A percentile compares a stretch with the other conserved stretches of the same genome.
Evolutionary conservation across 2,113 vertebrate species (phyloP).

Genomic region (Zosterops lateralis): DNA sequence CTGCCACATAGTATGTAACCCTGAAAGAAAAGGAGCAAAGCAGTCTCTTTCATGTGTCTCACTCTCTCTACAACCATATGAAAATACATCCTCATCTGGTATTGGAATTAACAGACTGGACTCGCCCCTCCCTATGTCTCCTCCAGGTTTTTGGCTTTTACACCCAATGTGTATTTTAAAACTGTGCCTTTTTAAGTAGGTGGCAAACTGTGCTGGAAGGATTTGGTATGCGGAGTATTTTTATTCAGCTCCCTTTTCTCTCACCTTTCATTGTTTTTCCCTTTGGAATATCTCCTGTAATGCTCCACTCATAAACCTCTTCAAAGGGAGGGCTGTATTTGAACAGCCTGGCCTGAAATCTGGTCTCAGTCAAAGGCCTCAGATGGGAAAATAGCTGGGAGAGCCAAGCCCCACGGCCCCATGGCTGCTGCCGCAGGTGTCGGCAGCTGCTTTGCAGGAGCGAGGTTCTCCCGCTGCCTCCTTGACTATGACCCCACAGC

Average conservation of each 20-base stretch:
- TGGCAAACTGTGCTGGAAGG: constrained; percentile 59
- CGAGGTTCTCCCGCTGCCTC: not conserved
- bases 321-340: constrained; percentile 16
- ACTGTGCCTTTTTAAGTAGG: constrained; percentile 59
- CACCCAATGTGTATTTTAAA: constrained; percentile 57
- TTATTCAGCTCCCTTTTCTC: constrained; percentile 54
- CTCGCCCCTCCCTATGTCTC: not conserved
- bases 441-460: not conserved
- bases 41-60: constrained; percentile 47
- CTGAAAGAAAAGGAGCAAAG: constrained; percentile 46
- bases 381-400: constrained; percentile 54
- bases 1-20: constrained; percentile 60
- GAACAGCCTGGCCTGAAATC: constrained; percentile 54
- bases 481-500: not conserved
- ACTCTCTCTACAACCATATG: not conserved
- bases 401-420: constrained; percentile 16
- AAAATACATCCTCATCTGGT: constrained; percentile 66
- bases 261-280: constrained; percentile 61
- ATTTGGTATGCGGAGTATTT: constrained; percentile 34
- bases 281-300: constrained; percentile 62
- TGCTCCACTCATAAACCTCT: constrained; percentile 61
- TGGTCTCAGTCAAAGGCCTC: constrained; percentile 57
- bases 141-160: constrained; percentile 47
- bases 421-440: constrained; percentile 41
- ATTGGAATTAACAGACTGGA: constrained; percentile 55